Evolutionary conservation across 2,113 vertebrate genomes (phyloP).

Genomic region (Malurus elegans): DNA sequence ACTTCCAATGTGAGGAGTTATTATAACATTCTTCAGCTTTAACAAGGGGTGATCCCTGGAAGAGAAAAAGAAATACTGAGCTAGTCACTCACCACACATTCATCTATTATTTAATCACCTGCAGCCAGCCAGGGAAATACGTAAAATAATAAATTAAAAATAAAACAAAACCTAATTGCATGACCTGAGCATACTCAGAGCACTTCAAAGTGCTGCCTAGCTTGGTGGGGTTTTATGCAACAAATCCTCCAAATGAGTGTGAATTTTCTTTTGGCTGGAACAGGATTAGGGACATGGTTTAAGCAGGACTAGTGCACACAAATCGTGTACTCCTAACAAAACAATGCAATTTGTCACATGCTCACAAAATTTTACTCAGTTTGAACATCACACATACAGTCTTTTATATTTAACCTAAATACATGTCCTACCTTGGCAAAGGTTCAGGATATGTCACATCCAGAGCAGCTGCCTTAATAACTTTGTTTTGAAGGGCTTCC

Average conservation of each 20-base stretch:
- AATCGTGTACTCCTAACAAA: not conserved
- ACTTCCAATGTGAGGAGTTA: slow-evolving; percentile 72
- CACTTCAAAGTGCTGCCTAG: not conserved
- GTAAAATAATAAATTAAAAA: not conserved
- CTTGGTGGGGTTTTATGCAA: not conserved
- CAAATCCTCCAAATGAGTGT: not conserved
- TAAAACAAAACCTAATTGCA: not conserved
- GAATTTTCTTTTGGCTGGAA: not conserved
- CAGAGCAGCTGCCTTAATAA: slow-evolving; percentile 77
- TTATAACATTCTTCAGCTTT: slow-evolving; percentile 60
- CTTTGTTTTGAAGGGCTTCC: slow-evolving; percentile 73
- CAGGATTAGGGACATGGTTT: not conserved
- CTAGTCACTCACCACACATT: not conserved
- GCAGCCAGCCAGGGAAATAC: not conserved
- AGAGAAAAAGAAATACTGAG: not conserved
- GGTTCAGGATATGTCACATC: slow-evolving; percentile 84
- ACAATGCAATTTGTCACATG: not conserved
- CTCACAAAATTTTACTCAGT: not conserved
- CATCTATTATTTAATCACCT: not conserved
- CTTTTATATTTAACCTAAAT: not conserved
- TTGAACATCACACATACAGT: not conserved
- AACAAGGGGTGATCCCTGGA: slow-evolving; percentile 71
- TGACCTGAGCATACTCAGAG: not conserved
- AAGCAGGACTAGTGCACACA: not conserved
- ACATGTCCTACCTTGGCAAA: slow-evolving; percentile 74